Conservation (phyloP, 2,888 invertebrate species). For the Eupithecia tripunctaria region DNA sequence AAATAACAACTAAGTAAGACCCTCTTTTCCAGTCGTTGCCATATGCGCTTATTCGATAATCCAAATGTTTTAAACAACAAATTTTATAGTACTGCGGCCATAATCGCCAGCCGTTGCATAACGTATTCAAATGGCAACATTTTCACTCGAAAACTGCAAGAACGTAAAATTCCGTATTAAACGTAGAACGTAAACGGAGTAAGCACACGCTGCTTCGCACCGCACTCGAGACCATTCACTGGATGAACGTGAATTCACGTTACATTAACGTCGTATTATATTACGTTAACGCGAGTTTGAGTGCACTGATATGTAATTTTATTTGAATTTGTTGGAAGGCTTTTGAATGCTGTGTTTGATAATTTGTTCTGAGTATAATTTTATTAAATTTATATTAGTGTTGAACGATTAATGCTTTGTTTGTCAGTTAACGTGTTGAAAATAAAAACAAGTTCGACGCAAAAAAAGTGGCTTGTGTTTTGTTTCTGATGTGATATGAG, state of each 20-base stretch:
- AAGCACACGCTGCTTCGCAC: not conserved
- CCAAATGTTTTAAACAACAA: not conserved
- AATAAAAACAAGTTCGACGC: not conserved
- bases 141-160: slow-evolving; percentile 7
- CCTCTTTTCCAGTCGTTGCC: not conserved
- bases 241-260: slow-evolving; percentile 1
- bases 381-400: not conserved
- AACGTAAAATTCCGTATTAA: not conserved
- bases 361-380: not conserved
- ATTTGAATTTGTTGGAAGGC: slow-evolving; percentile 5
- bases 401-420: not conserved
- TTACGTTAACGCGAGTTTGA: slow-evolving; percentile 11
- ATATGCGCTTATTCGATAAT: slow-evolving; percentile 1
- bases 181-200: not conserved
- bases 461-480: not conserved
- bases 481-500: not conserved
- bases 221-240: slow-evolving; percentile 1
- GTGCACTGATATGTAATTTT: slow-evolving; percentile 11
- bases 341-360: not conserved
- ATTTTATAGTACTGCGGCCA: not conserved
- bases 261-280: slow-evolving; percentile 6
- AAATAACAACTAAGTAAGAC: not conserved
- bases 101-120: not conserved
- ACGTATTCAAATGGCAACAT: slow-evolving; percentile 9
- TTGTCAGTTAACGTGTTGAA: not conserved